These are phyloP conservation scores for Nematolebias whitei DNA, from an alignment of 2,113 vertebrate species.

Conservation along the genomic window DNA sequence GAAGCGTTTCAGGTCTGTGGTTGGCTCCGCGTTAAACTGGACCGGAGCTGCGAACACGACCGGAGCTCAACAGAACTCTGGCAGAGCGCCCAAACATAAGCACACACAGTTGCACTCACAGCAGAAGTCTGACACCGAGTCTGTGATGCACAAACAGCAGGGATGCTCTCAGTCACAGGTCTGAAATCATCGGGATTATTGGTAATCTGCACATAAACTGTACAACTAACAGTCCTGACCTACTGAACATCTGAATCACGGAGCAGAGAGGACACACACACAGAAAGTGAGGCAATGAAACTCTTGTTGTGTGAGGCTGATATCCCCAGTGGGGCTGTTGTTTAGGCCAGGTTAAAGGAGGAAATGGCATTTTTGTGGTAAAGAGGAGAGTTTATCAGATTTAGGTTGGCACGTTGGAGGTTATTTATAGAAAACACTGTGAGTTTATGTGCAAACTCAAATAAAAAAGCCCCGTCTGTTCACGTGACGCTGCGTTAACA, in stretches of 20 bases:
- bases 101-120: constrained; percentile 29
- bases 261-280: constrained; percentile 13
- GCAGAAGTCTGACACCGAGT: constrained; percentile 39
- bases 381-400: constrained; percentile 19
- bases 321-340: constrained; percentile 40
- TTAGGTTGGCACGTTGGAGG: constrained; percentile 17
- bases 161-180: constrained; percentile 32
- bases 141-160: constrained; percentile 19
- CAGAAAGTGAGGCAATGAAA: constrained; percentile 10
- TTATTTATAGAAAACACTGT: neutral
- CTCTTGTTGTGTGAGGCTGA: constrained; percentile 44
- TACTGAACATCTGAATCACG: constrained; percentile 50
- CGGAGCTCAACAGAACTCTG: constrained; percentile 69
- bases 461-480: neutral
- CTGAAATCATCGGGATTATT: constrained; percentile 27
- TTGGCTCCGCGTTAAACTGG: constrained; percentile 68
- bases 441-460: neutral
- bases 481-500: too few relatives aligned
- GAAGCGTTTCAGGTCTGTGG: constrained; percentile 46
- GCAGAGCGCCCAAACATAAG: constrained; percentile 60
- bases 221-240: constrained; percentile 32
- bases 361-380: constrained; percentile 30
- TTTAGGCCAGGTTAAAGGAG: constrained; percentile 33
- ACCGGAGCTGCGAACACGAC: constrained; percentile 73
- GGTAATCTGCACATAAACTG: constrained; percentile 14